Percentiles rank a stretch among this genome's conserved stretches.
Evolutionary conservation across 1,140 invertebrate species (phyloP).

Genomic region (Drosophila bifasciata): DNA sequence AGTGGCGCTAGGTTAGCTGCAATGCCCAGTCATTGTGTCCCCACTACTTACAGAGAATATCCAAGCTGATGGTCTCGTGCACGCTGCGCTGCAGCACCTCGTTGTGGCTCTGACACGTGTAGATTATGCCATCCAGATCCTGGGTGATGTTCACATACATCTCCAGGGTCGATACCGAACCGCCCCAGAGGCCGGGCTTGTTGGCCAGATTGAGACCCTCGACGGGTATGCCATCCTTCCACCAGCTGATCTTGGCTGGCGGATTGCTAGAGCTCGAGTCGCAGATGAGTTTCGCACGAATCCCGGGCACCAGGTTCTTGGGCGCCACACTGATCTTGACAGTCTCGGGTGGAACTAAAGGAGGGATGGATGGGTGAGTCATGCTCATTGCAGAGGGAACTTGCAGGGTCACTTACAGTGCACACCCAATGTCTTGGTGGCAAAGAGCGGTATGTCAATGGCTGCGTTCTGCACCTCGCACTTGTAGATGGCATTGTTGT

Average conservation of each 20-base stretch:
- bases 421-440: slow-evolving; percentile 92
- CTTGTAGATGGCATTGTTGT: slow-evolving; percentile 94
- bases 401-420: slow-evolving; percentile 93
- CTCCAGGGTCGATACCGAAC: slow-evolving; percentile 91
- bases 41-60: slow-evolving; percentile 93
- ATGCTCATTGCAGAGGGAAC: background rate
- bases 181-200: slow-evolving; percentile 91
- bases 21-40: background rate
- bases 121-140: slow-evolving; percentile 93
- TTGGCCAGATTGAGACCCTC: slow-evolving; percentile 88
- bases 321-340: slow-evolving; percentile 93
- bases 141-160: slow-evolving; percentile 93
- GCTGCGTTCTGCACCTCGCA: slow-evolving; percentile 97
- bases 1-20: background rate
- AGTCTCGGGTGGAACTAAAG: slow-evolving; percentile 92
- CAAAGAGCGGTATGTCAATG: slow-evolving; percentile 92
- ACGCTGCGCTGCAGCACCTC: slow-evolving; percentile 91
- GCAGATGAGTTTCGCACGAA: slow-evolving; percentile 91
- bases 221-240: slow-evolving; percentile 92
- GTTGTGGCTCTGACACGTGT: slow-evolving; percentile 96
- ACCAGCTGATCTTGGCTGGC: slow-evolving; percentile 95
- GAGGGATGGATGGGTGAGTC: slow-evolving; percentile 7
- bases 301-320: slow-evolving; percentile 90
- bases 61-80: slow-evolving; percentile 94
- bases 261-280: slow-evolving; percentile 96